Evolutionary conservation across 1,140 invertebrate genomes (phyloP), one percentile per base, ranked within the genome.

Genomic region (Trichonephila inaurata): DNA sequence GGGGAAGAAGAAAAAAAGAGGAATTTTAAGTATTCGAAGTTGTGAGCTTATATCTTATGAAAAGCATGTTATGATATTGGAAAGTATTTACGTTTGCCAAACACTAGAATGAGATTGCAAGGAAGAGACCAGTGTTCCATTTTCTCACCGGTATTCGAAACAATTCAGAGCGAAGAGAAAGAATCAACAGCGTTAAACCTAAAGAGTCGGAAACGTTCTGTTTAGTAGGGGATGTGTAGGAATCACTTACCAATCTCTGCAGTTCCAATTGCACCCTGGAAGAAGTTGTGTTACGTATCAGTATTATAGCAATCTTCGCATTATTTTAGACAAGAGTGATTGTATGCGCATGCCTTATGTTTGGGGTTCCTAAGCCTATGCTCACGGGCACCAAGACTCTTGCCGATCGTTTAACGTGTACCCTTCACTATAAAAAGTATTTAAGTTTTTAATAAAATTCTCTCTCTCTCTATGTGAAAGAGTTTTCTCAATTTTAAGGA

Each of bases 171-270:
- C 33, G 69, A 24, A 40, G 24, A 4, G 85, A 87, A 87, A 87
- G 85, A 62, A 87, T 24, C 18, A 60, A 33, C 60, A 19, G 85
- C n/a, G 40, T 28, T 60, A 33, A 33, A 62, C 28, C 51, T 28
- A 64, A 86, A 61, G 51, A 87, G 24, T 87, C 58, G n/a, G 58
- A 87, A 87, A 64, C 33, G 85, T 64, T 87, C 60, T 87, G 60
- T 87, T 87, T 87, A 28, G 28, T 16, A 87, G 85, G 85, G 85
- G 28, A 87, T 8, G 60, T 87, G 28, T 64, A 28, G 12, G 19
- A 60, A 51, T 24, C 82, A 3, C 82, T n/a, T 5, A 12, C 14
- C 44, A 58, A 12, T 85, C 16, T n/a, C 12, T 85, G 21, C 16
- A 85, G 24, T 4, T 85, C 40, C 19, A 19, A 51, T 21, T 19